Percentiles rank a stretch among this genome's conserved stretches.
Conservation (phyloP, 2,113 vertebrate genomes). For the Callopanchax toddi region DNA sequence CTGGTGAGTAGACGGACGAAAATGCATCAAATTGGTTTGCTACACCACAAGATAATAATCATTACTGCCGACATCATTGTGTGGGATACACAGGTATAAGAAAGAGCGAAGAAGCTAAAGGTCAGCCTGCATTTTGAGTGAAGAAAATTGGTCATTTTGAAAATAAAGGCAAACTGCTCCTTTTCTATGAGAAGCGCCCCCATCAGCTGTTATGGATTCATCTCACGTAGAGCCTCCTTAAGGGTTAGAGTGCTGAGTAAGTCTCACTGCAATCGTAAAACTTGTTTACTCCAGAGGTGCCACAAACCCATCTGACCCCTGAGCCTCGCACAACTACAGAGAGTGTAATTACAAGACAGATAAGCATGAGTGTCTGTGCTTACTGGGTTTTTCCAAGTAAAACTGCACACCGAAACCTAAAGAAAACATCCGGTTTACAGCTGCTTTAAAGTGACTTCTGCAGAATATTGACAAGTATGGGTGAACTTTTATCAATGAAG, state of each 20-base stretch:
- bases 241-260: conserved; percentile 58
- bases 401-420: conserved; percentile 4
- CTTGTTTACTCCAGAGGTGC: conserved; percentile 63
- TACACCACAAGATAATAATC: conserved; percentile 41
- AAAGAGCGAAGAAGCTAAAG: conserved; percentile 26
- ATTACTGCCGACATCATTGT: conserved; percentile 5
- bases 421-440: conserved; percentile 10
- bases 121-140: conserved; percentile 7
- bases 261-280: conserved; percentile 58
- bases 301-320: conserved; percentile 54
- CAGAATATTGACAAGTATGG: neutral
- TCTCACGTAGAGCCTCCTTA: conserved; percentile 34
- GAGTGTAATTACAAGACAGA: conserved; percentile 61
- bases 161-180: conserved; percentile 11
- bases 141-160: conserved; percentile 31
- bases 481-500: neutral
- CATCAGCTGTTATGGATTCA: conserved; percentile 48
- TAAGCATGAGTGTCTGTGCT: conserved; percentile 28
- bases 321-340: conserved; percentile 35
- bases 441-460: neutral
- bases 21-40: conserved; percentile 33
- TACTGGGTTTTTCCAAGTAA: neutral
- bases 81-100: conserved; percentile 19
- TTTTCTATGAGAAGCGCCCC: conserved; percentile 2
- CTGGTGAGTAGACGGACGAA: conserved; percentile 36